Evolutionary conservation across 2,113 vertebrate species (phyloP).

Genomic region (Elephantulus edwardii): DNA sequence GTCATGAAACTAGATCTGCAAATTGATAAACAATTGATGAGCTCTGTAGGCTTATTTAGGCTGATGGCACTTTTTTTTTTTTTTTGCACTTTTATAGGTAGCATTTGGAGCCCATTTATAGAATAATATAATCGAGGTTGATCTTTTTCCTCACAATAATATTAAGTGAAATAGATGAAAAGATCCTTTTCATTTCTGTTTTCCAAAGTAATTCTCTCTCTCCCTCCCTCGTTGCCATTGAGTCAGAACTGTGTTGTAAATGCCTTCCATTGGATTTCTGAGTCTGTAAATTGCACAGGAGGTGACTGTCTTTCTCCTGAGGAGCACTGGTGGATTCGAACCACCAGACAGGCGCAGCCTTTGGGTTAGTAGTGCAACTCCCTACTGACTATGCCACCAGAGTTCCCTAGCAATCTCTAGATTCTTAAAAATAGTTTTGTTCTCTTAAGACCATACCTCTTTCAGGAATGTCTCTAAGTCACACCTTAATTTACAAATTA

Average conservation of each 20-base stretch:
- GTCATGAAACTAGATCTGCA: slow-evolving; percentile 28
- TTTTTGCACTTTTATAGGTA: not conserved
- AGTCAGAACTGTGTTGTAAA: too few species aligned
- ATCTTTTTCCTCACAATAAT: not conserved
- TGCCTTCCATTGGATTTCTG: too few species aligned
- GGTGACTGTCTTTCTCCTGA: too few species aligned
- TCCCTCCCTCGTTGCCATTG: too few species aligned
- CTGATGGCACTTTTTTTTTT: too few species aligned
- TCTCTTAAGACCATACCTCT: not conserved
- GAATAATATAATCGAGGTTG: not conserved
- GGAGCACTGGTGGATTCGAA: too few species aligned
- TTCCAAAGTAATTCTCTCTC: not conserved
- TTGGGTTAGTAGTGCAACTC: too few species aligned
- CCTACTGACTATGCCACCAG: too few species aligned
- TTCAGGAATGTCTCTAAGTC: not conserved
- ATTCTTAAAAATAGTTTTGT: not conserved
- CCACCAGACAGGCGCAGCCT: too few species aligned
- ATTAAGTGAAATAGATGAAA: not conserved
- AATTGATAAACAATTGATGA: slow-evolving; percentile 18
- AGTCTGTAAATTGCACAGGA: too few species aligned
- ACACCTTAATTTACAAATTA: slow-evolving; percentile 22
- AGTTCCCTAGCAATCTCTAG: not conserved
- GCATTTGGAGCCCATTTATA: not conserved
- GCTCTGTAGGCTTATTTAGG: not conserved
- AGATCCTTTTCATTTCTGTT: not conserved